These are phyloP conservation scores for Paracentrotus lividus DNA, from an alignment of 53 echinoderm and acorn worm species.

Conservation along the genomic window DNA sequence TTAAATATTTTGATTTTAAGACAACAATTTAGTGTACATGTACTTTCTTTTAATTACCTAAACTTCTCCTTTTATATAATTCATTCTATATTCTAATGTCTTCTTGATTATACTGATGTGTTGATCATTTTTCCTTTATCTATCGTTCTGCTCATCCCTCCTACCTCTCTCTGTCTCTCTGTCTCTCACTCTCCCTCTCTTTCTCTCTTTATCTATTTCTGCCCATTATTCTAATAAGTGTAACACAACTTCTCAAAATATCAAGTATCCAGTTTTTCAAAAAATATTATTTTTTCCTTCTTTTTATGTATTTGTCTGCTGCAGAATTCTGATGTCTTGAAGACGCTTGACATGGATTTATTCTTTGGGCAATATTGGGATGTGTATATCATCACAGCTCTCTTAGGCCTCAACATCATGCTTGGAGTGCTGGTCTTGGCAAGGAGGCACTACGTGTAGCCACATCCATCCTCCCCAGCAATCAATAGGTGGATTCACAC, in stretches of 20 bases:
- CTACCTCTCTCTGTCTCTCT: too few species aligned
- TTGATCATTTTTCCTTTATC: too few species aligned
- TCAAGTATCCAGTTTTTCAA: background rate
- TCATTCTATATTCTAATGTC: too few species aligned
- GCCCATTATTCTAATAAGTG: background rate
- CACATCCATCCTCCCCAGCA: background rate
- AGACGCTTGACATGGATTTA: constrained; percentile 75
- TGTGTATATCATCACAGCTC: constrained; percentile 85
- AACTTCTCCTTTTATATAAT: too few species aligned
- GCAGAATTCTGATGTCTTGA: constrained; percentile 81
- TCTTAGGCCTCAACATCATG: constrained; percentile 88
- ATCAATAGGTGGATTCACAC: too few species aligned
- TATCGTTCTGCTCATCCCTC: background rate
- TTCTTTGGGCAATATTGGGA: constrained; percentile 93
- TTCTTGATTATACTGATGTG: too few species aligned
- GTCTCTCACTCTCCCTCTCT: background rate
- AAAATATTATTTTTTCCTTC: background rate
- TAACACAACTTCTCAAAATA: background rate
- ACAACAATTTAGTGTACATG: too few species aligned
- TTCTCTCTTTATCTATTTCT: background rate
- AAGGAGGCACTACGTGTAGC: constrained; percentile 84
- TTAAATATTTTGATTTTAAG: too few species aligned
- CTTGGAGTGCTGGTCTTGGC: constrained; percentile 82
- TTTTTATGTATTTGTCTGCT: background rate
- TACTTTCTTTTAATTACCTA: too few species aligned